Percentiles rank a stretch among this genome's conserved stretches.
Evolutionary conservation across 2,888 invertebrate genomes (phyloP).

Genomic region (Hydrotaea diabolus): DNA sequence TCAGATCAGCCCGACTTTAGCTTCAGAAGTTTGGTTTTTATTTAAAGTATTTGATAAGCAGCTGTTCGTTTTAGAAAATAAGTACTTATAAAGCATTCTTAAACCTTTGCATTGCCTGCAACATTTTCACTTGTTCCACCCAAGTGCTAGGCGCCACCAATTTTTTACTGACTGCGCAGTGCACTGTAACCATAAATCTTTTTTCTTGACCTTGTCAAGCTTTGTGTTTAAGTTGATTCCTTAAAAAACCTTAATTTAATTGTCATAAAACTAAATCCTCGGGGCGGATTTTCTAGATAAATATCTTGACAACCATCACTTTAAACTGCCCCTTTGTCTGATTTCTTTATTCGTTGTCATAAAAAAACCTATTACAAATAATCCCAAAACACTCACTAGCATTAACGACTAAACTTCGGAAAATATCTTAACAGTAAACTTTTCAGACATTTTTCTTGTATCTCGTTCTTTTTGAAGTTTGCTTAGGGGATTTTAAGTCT

Average conservation of each 20-base stretch:
- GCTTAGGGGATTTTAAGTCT: background rate
- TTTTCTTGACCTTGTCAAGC: background rate
- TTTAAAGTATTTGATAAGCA: no score
- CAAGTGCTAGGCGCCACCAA: no score
- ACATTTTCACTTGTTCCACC: no score
- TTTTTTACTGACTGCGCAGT: no score
- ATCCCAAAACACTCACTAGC: background rate
- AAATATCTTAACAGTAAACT: background rate
- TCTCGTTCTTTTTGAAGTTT: constrained; percentile 9
- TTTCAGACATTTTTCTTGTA: constrained; percentile 14
- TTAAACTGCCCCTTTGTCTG: background rate
- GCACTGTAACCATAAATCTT: background rate
- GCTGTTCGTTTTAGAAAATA: no score
- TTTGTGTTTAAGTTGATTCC: background rate
- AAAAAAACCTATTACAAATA: background rate
- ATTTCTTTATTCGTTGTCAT: background rate
- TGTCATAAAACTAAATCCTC: constrained; percentile 7
- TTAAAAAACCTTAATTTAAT: background rate
- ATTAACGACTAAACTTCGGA: background rate
- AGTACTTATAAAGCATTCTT: no score
- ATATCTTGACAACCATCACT: background rate
- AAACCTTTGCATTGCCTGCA: no score
- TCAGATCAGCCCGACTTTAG: no score
- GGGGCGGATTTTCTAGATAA: background rate
- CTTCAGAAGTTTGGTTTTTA: no score